Evolutionary conservation across 2,113 vertebrate species (phyloP).

Genomic region (Neotoma lepida): DNA sequence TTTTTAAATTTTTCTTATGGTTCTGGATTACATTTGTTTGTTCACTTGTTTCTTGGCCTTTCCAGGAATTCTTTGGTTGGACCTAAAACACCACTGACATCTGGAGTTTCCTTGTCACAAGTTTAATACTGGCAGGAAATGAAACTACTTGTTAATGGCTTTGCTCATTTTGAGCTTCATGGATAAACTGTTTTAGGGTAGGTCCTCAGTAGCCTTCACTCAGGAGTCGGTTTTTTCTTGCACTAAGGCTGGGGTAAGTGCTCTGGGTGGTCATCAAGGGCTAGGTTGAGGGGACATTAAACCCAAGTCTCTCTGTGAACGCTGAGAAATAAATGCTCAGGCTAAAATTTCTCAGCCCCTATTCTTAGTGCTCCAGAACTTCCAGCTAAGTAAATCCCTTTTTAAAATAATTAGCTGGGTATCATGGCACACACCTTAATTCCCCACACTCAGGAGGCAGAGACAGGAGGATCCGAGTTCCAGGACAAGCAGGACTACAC

Average conservation of each 20-base stretch:
- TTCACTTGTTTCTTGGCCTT: slow-evolving; percentile 16
- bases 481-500: too few relatives aligned
- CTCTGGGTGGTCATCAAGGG: not conserved
- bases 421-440: not conserved
- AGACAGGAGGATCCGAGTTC: not conserved
- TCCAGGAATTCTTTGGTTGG: not conserved
- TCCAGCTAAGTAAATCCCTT: not conserved
- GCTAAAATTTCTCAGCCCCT: not conserved
- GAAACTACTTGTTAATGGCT: slow-evolving; percentile 38
- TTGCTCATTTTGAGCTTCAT: not conserved
- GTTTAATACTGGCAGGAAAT: not conserved
- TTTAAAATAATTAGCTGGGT: not conserved
- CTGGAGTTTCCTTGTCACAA: not conserved
- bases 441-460: too few relatives aligned
- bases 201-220: not conserved
- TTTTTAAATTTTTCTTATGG: not conserved
- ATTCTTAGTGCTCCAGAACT: not conserved
- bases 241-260: not conserved
- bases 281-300: not conserved
- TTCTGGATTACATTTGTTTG: not conserved
- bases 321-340: not conserved
- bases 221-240: not conserved
- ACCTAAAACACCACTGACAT: not conserved
- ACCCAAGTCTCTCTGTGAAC: not conserved
- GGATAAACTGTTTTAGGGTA: not conserved